phyloP scores from a whole-genome alignment of 1,140 invertebrate genomes.

The Drosophila mojavensis region DNA sequence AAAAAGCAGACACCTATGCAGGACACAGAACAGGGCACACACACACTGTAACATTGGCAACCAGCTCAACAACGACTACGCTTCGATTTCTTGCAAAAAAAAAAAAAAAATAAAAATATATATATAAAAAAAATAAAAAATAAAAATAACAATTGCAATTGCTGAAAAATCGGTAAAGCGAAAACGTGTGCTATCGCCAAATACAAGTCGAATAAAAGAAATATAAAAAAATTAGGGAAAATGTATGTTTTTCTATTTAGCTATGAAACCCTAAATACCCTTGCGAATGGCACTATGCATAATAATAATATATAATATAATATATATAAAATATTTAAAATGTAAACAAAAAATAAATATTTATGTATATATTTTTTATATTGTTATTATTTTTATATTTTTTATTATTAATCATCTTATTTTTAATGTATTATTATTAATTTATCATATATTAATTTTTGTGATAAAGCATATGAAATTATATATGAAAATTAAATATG shows the following conservation, averaged over 20 bases:
- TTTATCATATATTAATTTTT: too few relatives aligned
- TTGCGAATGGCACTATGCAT: too few relatives aligned
- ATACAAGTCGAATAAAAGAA: slow-evolving; percentile 27
- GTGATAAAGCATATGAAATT: too few relatives aligned
- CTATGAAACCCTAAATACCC: background rate
- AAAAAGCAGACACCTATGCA: slow-evolving; percentile 56
- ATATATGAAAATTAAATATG: too few relatives aligned
- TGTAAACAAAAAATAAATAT: too few relatives aligned
- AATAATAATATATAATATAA: too few relatives aligned
- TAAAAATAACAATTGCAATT: slow-evolving; percentile 70
- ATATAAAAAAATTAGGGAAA: background rate
- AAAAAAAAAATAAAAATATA: slow-evolving; percentile 4
- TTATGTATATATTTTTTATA: too few relatives aligned
- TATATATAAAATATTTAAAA: too few relatives aligned
- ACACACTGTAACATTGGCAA: slow-evolving; percentile 10
- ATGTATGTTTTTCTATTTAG: background rate
- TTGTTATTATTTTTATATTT: too few relatives aligned
- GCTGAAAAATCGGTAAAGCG: slow-evolving; percentile 70
- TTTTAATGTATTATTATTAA: too few relatives aligned
- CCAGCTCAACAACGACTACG: slow-evolving; percentile 7
- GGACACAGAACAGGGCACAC: slow-evolving; percentile 6
- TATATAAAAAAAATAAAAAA: too few relatives aligned
- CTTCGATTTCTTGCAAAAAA: slow-evolving; percentile 10
- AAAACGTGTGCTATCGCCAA: slow-evolving; percentile 76
- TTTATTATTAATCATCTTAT: too few relatives aligned